Evolutionary conservation across 2,888 invertebrate species (phyloP).

Genomic region (Portevinia maculata): DNA sequence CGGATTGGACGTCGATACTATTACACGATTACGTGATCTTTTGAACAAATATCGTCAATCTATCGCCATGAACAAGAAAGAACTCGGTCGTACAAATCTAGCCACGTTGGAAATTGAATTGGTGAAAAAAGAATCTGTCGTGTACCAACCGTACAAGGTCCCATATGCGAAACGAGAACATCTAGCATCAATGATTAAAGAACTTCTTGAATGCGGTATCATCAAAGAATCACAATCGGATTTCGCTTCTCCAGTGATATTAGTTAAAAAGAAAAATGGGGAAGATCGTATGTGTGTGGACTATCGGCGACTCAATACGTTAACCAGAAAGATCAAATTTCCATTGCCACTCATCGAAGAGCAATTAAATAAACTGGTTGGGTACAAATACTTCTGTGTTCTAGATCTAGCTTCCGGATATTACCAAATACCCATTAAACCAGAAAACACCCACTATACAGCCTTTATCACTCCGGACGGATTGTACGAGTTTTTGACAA

Average conservation of each 20-base stretch:
- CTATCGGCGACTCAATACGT: too few relatives aligned
- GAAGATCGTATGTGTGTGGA: slow-evolving; percentile 3
- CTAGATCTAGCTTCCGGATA: slow-evolving; percentile 30
- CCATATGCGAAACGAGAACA: slow-evolving; percentile 35
- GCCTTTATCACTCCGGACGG: slow-evolving; percentile 5
- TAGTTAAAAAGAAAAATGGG: slow-evolving; percentile 38
- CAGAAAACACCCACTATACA: slow-evolving; percentile 21
- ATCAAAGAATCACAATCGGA: slow-evolving; percentile 29
- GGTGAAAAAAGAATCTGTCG: neutral
- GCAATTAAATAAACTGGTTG: slow-evolving; percentile 20
- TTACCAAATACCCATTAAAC: slow-evolving; percentile 36
- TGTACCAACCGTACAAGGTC: slow-evolving; percentile 15
- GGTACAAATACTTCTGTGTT: slow-evolving; percentile 13
- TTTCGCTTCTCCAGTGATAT: slow-evolving; percentile 12
- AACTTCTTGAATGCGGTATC: neutral
- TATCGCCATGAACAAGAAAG: slow-evolving; percentile 7
- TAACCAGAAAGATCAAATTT: slow-evolving; percentile 6
- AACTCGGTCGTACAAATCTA: slow-evolving; percentile 20
- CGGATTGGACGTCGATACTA: too few relatives aligned
- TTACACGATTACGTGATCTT: neutral
- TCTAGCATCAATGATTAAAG: neutral
- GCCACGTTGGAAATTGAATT: slow-evolving; percentile 22
- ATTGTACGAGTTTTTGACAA: slow-evolving; percentile 1
- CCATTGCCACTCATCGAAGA: slow-evolving; percentile 33
- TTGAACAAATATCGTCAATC: slow-evolving; percentile 1